Evolutionary conservation across 2,113 vertebrate species (phyloP).

Genomic region (Loxodonta africana): DNA sequence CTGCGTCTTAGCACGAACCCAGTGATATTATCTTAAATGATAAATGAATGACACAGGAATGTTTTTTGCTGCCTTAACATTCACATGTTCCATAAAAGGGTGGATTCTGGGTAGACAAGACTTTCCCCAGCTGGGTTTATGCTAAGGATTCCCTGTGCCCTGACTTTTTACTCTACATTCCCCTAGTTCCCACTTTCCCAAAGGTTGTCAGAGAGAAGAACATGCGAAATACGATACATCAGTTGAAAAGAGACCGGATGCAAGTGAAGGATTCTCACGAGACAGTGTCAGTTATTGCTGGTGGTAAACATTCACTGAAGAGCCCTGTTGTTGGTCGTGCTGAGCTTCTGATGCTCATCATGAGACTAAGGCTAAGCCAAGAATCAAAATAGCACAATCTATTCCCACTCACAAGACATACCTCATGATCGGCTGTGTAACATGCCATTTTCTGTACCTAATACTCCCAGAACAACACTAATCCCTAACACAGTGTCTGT

Average conservation of each 20-base stretch:
- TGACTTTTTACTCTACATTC: neutral
- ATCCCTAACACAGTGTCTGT: neutral
- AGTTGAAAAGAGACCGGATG: no score
- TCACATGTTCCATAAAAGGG: neutral
- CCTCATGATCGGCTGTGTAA: neutral
- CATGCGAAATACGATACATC: neutral
- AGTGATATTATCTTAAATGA: slow-evolving; percentile 24
- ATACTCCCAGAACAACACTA: neutral
- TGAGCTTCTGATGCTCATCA: neutral
- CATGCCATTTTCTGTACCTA: neutral
- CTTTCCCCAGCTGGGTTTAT: neutral
- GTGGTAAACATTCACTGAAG: neutral
- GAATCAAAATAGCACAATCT: neutral
- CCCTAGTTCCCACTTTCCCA: neutral
- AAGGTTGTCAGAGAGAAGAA: neutral
- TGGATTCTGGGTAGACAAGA: neutral
- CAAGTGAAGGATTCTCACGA: neutral
- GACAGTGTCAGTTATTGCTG: neutral
- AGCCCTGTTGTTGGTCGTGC: neutral
- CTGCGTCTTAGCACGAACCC: neutral
- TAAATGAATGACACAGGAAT: neutral
- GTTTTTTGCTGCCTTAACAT: neutral
- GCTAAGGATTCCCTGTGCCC: neutral
- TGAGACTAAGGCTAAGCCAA: neutral
- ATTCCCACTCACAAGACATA: neutral